Percentiles rank a stretch among this genome's conserved stretches.
phyloP scores from a whole-genome alignment of 2,797 vertebrate genomes.

The Ctenochaetus hawaiiensis region DNA sequence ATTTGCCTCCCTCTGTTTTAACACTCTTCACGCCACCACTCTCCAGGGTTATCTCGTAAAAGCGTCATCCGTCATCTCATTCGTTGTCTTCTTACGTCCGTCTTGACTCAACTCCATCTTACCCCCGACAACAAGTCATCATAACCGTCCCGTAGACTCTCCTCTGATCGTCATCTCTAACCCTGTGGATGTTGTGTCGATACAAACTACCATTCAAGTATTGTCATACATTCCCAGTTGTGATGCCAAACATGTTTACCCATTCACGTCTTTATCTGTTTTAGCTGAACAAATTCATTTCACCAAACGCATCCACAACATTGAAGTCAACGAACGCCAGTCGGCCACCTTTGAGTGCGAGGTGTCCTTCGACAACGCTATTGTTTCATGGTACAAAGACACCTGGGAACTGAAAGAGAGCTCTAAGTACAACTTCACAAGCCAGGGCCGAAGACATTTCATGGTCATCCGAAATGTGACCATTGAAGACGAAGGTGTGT shows the following conservation, averaged over 20 bases:
- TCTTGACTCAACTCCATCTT: conserved; percentile 34
- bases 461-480: conserved; percentile 98
- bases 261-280: conserved; percentile 84
- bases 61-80: conserved; percentile 27
- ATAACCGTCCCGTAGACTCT: conserved; percentile 17
- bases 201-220: conserved; percentile 40
- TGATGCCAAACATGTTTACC: conserved; percentile 62
- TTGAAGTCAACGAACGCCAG: conserved; percentile 96
- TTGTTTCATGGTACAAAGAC: conserved; percentile 99
- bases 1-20: conserved; percentile 46
- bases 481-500: conserved; percentile 97
- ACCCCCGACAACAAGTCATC: conserved; percentile 19
- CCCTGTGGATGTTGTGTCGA: conserved; percentile 61
- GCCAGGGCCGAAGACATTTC: conserved; percentile 96
- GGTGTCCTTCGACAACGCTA: conserved; percentile 97
- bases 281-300: conserved; percentile 99
- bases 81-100: conserved; percentile 48
- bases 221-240: conserved; percentile 63
- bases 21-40: conserved; percentile 43
- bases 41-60: conserved; percentile 35
- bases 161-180: conserved; percentile 58
- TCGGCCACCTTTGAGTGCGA: conserved; percentile 98
- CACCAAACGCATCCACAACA: conserved; percentile 98
- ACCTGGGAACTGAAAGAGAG: conserved; percentile 94
- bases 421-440: conserved; percentile 96